Evolutionary conservation across 2,888 invertebrate genomes (phyloP), one percentile per base, ranked within the genome.

Genomic region (Alsophila aescularia): DNA sequence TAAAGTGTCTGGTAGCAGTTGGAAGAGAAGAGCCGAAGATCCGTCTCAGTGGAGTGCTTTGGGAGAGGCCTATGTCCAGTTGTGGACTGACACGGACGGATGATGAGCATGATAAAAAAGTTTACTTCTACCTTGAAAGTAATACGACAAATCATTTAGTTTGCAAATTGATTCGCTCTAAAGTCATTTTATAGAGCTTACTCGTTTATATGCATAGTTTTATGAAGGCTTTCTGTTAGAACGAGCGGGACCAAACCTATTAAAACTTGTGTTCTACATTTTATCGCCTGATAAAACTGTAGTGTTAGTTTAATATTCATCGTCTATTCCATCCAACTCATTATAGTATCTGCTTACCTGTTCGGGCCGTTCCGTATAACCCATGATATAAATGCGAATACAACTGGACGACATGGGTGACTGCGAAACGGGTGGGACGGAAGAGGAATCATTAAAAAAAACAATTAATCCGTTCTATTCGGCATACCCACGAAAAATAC

Each of bases 281-380:
- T 44, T 52, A 47, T 34, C 49, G 45, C 8, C 47, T 31, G 53
- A 52, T 59, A 50, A 59, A 59, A 51, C 39, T 54, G 53, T 62
- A 50, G 55, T 50, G 50, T 54, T 58, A 43, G 44, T 63, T 57
- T 54, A 60, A 53, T 64, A 58, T 61, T 59, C 59, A 59, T 56
- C 52, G 58, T 29, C 34, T 34, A 49, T 54, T 27, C 18, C 44
- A 43, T 59, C 41, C 52, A 34, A 43, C 45, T 60, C 52, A 58
- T 58, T 62, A 58, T 49, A 52, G 41, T 54, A 52, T 59, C 59
- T 45, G 54, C 54, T 51, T 53, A 60, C 58, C 52, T 55, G 55
- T 43, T 40, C 10, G 41, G 12, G 21, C 12, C 21, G 41, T 21
- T 40, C 16, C 29, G 37, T 36, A 36, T 36, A 36, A n/a, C n/a